phyloP scores from a whole-genome alignment of 2,797 vertebrate genomes.

The Falco columbarius region DNA sequence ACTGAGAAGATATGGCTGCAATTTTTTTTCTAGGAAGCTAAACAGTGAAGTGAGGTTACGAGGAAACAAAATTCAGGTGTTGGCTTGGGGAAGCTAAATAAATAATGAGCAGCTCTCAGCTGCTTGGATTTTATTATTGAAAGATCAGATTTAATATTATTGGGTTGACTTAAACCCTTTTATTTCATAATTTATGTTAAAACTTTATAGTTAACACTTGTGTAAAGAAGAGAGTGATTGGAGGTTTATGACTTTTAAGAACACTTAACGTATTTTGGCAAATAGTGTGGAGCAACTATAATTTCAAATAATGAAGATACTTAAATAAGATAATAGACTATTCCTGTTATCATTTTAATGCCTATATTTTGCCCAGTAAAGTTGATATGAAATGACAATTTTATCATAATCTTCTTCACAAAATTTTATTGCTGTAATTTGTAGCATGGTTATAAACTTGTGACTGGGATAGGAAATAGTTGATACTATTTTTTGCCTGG shows the following conservation, averaged over 20 bases:
- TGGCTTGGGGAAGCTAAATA: slow-evolving; percentile 27
- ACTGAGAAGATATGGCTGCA: background rate
- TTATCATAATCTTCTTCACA: slow-evolving; percentile 15
- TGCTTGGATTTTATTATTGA: background rate
- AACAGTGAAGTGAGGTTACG: background rate
- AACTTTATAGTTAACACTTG: slow-evolving; percentile 1
- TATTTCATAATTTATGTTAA: slow-evolving; percentile 35
- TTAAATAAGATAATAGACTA: slow-evolving; percentile 33
- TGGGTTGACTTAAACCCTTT: background rate
- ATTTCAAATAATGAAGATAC: slow-evolving; percentile 34
- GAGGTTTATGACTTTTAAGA: slow-evolving; percentile 2
- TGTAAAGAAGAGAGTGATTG: background rate
- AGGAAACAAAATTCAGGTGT: slow-evolving; percentile 15
- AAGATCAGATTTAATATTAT: background rate
- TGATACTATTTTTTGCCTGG: background rate
- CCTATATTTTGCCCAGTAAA: slow-evolving; percentile 11
- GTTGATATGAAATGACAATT: slow-evolving; percentile 22
- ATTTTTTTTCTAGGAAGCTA: background rate
- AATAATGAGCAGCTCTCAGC: slow-evolving; percentile 24
- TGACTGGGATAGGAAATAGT: slow-evolving; percentile 6
- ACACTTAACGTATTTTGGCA: background rate
- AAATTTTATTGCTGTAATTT: slow-evolving; percentile 57
- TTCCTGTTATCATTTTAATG: slow-evolving; percentile 9
- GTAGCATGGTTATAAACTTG: slow-evolving; percentile 30
- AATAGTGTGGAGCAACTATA: background rate